Conservation (phyloP, 2,113 vertebrate species). For the Leucopsar rothschildi region DNA sequence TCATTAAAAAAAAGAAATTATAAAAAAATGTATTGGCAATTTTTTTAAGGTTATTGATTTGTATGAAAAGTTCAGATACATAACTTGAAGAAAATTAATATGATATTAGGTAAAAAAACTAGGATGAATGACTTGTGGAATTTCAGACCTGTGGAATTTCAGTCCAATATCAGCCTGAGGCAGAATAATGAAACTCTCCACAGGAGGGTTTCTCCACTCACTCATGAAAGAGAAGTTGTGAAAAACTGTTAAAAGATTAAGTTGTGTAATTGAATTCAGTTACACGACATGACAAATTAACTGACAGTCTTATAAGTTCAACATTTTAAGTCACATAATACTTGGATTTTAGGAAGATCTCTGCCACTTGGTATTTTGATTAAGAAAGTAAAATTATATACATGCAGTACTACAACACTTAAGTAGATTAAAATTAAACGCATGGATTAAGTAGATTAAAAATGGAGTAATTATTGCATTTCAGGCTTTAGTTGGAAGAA, state of each 20-base stretch:
- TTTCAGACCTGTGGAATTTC: neutral
- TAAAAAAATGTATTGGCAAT: neutral
- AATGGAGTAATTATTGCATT: neutral
- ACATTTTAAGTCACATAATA: neutral
- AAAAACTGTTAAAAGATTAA: neutral
- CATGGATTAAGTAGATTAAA: slow-evolving; percentile 49
- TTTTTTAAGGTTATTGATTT: neutral
- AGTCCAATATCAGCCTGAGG: neutral
- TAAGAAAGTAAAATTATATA: neutral
- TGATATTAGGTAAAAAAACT: neutral
- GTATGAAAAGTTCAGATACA: neutral
- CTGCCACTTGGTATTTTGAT: neutral
- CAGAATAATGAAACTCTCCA: neutral
- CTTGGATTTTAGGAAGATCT: neutral
- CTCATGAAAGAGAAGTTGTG: neutral
- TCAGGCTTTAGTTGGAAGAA: neutral
- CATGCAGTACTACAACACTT: neutral
- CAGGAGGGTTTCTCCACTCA: neutral
- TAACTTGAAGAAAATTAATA: neutral
- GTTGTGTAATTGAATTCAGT: neutral
- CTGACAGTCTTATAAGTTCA: neutral
- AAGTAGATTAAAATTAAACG: slow-evolving; percentile 25
- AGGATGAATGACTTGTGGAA: neutral
- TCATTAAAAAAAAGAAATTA: neutral
- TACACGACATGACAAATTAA: neutral